These are phyloP conservation scores for Charaxes varanes DNA, from an alignment of 1,140 invertebrate species.

Conservation along the genomic window DNA sequence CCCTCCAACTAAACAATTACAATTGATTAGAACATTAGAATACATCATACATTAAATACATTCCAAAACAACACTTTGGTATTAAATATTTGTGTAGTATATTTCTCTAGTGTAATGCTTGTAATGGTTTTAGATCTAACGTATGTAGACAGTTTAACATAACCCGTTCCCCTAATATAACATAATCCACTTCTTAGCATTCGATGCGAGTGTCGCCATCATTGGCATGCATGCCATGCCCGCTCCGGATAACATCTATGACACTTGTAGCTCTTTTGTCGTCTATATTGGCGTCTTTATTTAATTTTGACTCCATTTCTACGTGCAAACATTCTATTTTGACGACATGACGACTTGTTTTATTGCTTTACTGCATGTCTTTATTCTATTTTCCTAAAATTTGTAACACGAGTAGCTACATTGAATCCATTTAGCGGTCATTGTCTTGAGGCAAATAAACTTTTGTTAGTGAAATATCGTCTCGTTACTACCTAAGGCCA, in stretches of 20 bases:
- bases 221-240: constrained; percentile 32
- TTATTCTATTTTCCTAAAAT: constrained; percentile 13
- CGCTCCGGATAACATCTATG: constrained; percentile 29
- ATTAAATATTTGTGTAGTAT: no score
- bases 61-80: no score
- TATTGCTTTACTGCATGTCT: constrained; percentile 5
- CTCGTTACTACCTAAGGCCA: no score
- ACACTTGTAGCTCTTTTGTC: constrained; percentile 14
- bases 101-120: not conserved
- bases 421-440: constrained; percentile 13
- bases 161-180: constrained; percentile 1
- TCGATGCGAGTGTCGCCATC: constrained; percentile 23
- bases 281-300: constrained; percentile 18
- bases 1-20: no score
- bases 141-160: not conserved
- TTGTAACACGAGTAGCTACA: constrained; percentile 16
- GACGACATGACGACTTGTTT: not conserved
- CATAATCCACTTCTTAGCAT: constrained; percentile 23
- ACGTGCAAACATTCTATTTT: constrained; percentile 7
- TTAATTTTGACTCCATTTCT: constrained; percentile 5
- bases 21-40: no score
- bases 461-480: constrained; percentile 5
- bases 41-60: no score
- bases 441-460: constrained; percentile 9
- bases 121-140: not conserved